Percentiles rank a stretch among this genome's conserved stretches.
These are phyloP conservation scores for Callionymus lyra DNA, from an alignment of 2,113 vertebrate species.

Conservation along the genomic window DNA sequence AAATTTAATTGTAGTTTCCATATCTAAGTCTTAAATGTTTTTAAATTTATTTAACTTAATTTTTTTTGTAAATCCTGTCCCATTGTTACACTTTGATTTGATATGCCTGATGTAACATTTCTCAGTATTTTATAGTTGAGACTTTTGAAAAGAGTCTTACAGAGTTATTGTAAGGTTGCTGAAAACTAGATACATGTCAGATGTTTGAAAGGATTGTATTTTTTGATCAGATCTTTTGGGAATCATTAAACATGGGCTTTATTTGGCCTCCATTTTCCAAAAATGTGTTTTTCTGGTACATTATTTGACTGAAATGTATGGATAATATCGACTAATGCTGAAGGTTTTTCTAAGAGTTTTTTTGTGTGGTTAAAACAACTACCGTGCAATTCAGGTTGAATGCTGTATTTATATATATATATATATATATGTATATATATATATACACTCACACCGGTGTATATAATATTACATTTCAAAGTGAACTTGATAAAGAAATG, in stretches of 20 bases:
- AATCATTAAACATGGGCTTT: slow-evolving; percentile 65
- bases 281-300: slow-evolving; percentile 1
- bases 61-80: slow-evolving; percentile 48
- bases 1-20: slow-evolving; percentile 42
- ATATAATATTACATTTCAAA: too few relatives aligned
- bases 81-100: slow-evolving; percentile 49
- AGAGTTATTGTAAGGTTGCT: slow-evolving; percentile 41
- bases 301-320: background rate
- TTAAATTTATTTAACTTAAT: slow-evolving; percentile 59
- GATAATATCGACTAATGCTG: background rate
- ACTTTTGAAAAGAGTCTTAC: slow-evolving; percentile 36
- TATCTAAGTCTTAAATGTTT: slow-evolving; percentile 50
- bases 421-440: too few relatives aligned
- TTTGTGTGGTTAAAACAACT: background rate
- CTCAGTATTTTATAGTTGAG: slow-evolving; percentile 64
- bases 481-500: too few relatives aligned
- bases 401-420: too few relatives aligned
- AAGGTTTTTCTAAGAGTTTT: too few relatives aligned
- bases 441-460: too few relatives aligned
- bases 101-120: slow-evolving; percentile 54
- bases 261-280: slow-evolving; percentile 60
- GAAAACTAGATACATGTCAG: slow-evolving; percentile 36
- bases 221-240: slow-evolving; percentile 63
- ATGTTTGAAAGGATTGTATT: slow-evolving; percentile 61
- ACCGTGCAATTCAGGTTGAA: background rate